Conservation (phyloP, 2,113 vertebrate genomes). For the Nycticorax nycticorax region DNA sequence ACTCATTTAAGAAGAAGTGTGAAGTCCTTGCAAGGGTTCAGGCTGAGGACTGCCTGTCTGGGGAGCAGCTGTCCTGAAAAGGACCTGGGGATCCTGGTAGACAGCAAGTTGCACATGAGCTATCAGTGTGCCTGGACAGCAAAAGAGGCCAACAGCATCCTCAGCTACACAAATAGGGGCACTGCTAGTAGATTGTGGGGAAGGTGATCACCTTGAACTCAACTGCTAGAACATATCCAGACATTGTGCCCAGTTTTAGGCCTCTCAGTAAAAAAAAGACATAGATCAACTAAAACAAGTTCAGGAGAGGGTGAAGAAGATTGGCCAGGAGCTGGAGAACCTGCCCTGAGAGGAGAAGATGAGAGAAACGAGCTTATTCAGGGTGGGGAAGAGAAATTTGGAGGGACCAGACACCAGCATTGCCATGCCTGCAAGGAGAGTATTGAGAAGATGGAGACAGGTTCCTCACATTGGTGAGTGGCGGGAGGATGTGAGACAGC, state of each 20-base stretch:
- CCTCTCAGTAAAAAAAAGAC: neutral
- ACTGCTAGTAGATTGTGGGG: neutral
- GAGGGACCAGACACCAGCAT: neutral
- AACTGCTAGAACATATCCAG: fast-evolving
- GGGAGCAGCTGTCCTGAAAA: neutral
- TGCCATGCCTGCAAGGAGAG: neutral
- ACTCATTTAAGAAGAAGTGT: neutral
- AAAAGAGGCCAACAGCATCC: neutral
- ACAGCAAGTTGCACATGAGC: neutral
- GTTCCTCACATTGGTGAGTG: neutral
- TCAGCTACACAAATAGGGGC: neutral
- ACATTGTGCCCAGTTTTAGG: neutral
- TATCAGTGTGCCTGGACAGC: too few species aligned
- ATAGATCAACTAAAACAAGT: neutral
- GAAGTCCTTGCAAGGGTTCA: neutral
- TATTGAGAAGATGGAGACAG: neutral
- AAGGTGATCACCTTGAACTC: neutral
- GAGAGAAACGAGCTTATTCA: neutral
- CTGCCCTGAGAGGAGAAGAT: neutral
- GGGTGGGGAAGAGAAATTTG: neutral
- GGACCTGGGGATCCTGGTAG: neutral
- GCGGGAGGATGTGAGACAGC: neutral
- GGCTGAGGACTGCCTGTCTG: neutral
- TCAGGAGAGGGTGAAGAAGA: neutral
- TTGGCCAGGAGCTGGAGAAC: neutral